Evolutionary conservation across 53 echinoderm and acorn worm genomes (phyloP), one percentile per base, ranked within the genome.

Genomic region (Antedon mediterranea): DNA sequence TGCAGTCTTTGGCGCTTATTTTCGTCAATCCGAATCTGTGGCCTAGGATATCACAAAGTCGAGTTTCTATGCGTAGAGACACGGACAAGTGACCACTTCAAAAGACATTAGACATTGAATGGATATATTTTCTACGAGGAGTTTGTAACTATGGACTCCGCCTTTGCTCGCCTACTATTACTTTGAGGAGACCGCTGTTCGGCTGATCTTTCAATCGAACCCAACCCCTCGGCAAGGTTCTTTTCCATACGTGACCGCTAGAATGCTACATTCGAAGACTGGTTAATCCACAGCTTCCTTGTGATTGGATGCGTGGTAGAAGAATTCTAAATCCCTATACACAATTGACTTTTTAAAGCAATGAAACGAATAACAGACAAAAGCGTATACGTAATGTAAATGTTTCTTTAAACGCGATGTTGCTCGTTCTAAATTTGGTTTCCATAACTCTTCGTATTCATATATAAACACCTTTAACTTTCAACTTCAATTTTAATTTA

Each of bases 211-310:
- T 57, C 57, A 57, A 57, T 57, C 57, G 57, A 57, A 57, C 57
- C 57, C 57, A 57, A 57, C 57, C 57, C 57, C 57, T 57, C 57
- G 57, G 57, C 57, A 57, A 57, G 57, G 57, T 57, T 57, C 57
- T 57, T 57, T 57, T 57, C 57, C 57, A 57, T 57, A 57, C 57
- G 57, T 57, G 57, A 57, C 57, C 57, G 23, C 57, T 57, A 57
- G 57, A 57, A 57, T 57, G 57, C 23, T 57, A 57, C 15, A 57
- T 57, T 57, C 57, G 57, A 57, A 6, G 57, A 57, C 57, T 11
- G 41, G 57, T 57, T 57, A 57, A 57, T 57, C 57, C 57, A 57
- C 57, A 26, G 57, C 57, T 57, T 57, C 57, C 57, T 57, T 26
- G 57, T 57, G 57, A 57, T 57, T 57, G 57, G 57, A 57, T 57